Conservation (phyloP, 2,888 invertebrate genomes). For the Sicus ferrugineus region DNA sequence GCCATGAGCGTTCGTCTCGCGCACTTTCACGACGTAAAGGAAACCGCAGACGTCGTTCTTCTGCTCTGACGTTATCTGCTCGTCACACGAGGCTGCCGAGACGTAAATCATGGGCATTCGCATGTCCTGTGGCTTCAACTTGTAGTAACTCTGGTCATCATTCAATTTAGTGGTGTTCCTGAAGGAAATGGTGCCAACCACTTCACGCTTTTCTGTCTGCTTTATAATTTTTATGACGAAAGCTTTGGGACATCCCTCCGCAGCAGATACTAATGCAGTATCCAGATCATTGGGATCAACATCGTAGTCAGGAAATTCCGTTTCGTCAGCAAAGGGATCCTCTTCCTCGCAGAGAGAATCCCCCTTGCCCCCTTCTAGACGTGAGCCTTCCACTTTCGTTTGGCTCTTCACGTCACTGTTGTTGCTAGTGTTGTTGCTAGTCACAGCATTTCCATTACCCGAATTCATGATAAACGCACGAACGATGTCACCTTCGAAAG, state of each 20-base stretch:
- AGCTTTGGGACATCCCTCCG: slow-evolving; percentile 61
- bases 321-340: slow-evolving; percentile 41
- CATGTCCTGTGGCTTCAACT: slow-evolving; percentile 81
- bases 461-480: slow-evolving; percentile 67
- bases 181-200: slow-evolving; percentile 71
- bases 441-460: no score
- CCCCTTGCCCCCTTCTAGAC: slow-evolving; percentile 46
- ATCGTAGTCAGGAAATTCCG: slow-evolving; percentile 48
- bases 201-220: slow-evolving; percentile 75
- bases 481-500: slow-evolving; percentile 86
- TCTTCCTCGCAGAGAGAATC: slow-evolving; percentile 51
- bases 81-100: slow-evolving; percentile 71
- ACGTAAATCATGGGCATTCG: slow-evolving; percentile 81
- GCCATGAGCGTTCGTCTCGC: slow-evolving; percentile 70
- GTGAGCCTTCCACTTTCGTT: slow-evolving; percentile 13
- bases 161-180: slow-evolving; percentile 65
- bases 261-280: slow-evolving; percentile 31
- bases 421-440: no score
- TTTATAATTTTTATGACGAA: slow-evolving; percentile 80
- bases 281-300: slow-evolving; percentile 45
- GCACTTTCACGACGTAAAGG: slow-evolving; percentile 71
- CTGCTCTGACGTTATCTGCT: slow-evolving; percentile 42
- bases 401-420: not conserved
- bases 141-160: slow-evolving; percentile 69
- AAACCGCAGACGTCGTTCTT: slow-evolving; percentile 60